Evolutionary conservation across 2,113 vertebrate genomes (phyloP).

Genomic region (Phalacrocorax aristotelis): DNA sequence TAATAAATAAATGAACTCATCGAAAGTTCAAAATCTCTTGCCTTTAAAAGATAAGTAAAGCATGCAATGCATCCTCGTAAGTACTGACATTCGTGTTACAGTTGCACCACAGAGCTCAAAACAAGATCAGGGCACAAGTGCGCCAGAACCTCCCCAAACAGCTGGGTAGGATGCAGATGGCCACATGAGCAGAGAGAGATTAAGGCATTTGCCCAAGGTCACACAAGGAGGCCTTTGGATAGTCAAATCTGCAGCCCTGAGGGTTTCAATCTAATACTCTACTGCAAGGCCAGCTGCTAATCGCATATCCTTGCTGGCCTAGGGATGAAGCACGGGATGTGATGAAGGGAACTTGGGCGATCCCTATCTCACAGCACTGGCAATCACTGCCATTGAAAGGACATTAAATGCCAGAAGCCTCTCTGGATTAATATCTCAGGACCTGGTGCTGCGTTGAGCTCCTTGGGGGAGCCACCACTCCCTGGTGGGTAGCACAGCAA

Average conservation of each 20-base stretch:
- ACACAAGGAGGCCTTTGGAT: not conserved
- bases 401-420: not conserved
- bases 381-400: not conserved
- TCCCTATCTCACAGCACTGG: not conserved
- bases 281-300: not conserved
- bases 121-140: not conserved
- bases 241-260: not conserved
- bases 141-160: not conserved
- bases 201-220: not conserved
- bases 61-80: not conserved
- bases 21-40: not conserved
- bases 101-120: not conserved
- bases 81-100: not conserved
- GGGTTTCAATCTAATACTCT: not conserved
- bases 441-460: not conserved
- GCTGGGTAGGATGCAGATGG: not conserved
- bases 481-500: not conserved
- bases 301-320: not conserved
- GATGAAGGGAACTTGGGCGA: not conserved
- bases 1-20: not conserved
- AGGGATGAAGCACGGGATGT: not conserved
- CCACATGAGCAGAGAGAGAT: not conserved
- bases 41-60: not conserved
- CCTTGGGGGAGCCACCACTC: not conserved
- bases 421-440: not conserved